A percentile compares a stretch with the other conserved stretches of the same genome.
Conservation (phyloP, 2,888 invertebrate genomes). For the Yponomeuta cagnagella region DNA sequence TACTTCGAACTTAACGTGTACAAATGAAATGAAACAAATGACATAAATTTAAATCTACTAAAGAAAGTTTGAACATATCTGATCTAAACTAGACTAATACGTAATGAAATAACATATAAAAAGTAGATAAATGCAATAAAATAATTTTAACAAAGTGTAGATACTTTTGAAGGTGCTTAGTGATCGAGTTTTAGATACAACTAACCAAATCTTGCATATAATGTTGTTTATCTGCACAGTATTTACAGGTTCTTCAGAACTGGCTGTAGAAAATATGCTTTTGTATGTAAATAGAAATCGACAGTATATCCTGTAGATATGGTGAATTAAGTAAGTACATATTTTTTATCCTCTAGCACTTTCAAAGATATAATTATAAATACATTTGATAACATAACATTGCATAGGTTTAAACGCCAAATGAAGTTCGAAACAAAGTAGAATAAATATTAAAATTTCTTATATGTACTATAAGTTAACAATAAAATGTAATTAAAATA, state of each 20-base stretch:
- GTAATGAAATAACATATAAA: not conserved
- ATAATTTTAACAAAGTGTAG: not conserved
- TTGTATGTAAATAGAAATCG: conserved; percentile 12
- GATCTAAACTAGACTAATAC: not conserved
- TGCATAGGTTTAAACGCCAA: too few species aligned
- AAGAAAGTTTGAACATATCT: too few species aligned
- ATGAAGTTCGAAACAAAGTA: too few species aligned
- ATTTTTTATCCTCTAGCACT: not conserved
- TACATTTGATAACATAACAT: too few species aligned
- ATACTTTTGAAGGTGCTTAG: not conserved
- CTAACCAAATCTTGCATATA: conserved; percentile 11
- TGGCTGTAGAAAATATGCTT: conserved; percentile 18
- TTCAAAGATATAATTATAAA: too few species aligned
- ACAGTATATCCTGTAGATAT: conserved; percentile 4
- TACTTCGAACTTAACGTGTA: too few species aligned
- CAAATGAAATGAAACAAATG: too few species aligned
- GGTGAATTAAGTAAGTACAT: conserved; percentile 1
- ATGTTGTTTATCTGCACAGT: conserved; percentile 6
- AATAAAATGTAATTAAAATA: too few species aligned
- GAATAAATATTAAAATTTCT: too few species aligned
- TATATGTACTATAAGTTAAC: too few species aligned
- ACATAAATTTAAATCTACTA: too few species aligned
- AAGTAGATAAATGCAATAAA: not conserved
- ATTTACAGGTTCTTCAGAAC: conserved; percentile 18
- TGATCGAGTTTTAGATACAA: not conserved